These are phyloP conservation scores for Naja naja DNA, from an alignment of 2,113 vertebrate species.

Conservation along the genomic window DNA sequence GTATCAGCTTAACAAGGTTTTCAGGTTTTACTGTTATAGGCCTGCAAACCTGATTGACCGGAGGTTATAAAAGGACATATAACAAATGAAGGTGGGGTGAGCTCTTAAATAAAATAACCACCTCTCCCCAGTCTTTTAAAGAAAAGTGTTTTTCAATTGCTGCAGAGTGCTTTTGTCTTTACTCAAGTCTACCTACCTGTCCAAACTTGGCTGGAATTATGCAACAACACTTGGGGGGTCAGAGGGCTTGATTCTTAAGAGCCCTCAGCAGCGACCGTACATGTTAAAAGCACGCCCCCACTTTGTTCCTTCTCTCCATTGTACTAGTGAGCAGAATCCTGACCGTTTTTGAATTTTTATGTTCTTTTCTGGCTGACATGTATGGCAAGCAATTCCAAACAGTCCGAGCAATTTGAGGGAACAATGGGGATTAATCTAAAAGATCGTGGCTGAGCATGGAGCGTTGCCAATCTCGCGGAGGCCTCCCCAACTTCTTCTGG, in stretches of 20 bases:
- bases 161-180: neutral
- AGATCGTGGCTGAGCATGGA: neutral
- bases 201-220: neutral
- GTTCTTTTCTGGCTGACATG: neutral
- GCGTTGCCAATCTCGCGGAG: neutral
- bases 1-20: constrained; percentile 3
- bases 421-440: neutral
- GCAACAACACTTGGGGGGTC: neutral
- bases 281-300: neutral
- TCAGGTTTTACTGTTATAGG: neutral
- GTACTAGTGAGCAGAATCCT: neutral
- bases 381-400: neutral
- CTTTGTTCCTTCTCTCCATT: neutral
- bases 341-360: neutral
- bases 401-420: neutral
- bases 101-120: neutral
- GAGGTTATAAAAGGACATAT: neutral
- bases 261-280: neutral
- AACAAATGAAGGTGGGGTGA: neutral
- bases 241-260: neutral
- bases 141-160: too few relatives aligned
- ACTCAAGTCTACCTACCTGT: neutral
- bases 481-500: constrained; percentile 27
- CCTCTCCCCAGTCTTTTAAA: neutral
- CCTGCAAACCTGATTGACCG: neutral